Evolutionary conservation across 2,888 invertebrate genomes (phyloP).

Genomic region (Ceriagrion tenellum): DNA sequence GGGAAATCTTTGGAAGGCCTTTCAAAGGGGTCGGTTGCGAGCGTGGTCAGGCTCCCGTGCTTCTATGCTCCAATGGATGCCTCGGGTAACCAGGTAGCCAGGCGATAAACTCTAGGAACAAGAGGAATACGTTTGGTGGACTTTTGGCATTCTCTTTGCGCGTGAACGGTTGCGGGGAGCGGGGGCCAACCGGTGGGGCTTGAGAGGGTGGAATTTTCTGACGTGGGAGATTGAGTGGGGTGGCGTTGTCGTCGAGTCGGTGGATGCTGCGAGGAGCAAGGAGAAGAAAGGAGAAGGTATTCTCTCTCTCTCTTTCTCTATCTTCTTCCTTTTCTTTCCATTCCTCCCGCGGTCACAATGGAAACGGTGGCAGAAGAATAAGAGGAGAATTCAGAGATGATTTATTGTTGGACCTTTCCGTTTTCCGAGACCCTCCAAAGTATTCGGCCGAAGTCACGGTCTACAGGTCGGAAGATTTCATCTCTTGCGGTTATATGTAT

Average conservation of each 20-base stretch:
- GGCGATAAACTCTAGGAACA: constrained; percentile 52
- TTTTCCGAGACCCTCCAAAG: neutral
- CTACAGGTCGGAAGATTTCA: constrained; percentile 16
- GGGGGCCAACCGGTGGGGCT: neutral
- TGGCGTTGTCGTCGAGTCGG: constrained; percentile 17
- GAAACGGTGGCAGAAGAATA: constrained; percentile 2
- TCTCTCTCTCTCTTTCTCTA: neutral
- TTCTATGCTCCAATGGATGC: constrained; percentile 4
- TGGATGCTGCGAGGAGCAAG: neutral
- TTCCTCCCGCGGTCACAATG: neutral
- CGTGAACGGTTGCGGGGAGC: neutral
- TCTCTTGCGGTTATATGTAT: constrained; percentile 16
- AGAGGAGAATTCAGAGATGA: constrained; percentile 42
- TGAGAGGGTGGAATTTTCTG: neutral
- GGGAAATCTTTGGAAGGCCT: neutral
- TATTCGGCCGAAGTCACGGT: neutral
- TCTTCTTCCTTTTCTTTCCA: neutral
- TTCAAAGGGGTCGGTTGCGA: constrained; percentile 1
- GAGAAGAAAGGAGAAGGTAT: neutral
- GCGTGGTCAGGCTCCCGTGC: constrained; percentile 17
- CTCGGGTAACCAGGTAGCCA: neutral
- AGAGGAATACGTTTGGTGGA: constrained; percentile 54
- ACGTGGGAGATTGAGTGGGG: constrained; percentile 2
- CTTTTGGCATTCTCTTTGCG: constrained; percentile 46
- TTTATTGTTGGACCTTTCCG: constrained; percentile 19